Percentiles rank a stretch among this genome's conserved stretches.
Evolutionary conservation across 1,140 invertebrate genomes (phyloP).

Genomic region (Cryptotermes secundus): DNA sequence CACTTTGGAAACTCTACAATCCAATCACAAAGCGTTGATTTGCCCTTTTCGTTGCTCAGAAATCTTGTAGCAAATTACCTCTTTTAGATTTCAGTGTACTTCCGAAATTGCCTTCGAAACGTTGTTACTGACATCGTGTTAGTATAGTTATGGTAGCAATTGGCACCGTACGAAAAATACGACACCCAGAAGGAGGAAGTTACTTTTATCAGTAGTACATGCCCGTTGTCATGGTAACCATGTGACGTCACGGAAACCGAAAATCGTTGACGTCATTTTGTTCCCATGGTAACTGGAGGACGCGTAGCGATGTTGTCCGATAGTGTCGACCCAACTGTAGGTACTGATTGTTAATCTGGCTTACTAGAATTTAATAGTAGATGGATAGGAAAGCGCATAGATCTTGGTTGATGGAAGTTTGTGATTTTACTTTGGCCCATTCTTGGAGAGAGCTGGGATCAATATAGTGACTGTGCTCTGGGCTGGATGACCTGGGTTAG

Average conservation of each 20-base stretch:
- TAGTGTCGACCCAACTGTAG: background rate
- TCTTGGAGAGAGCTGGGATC: no score
- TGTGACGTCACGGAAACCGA: conserved; percentile 14
- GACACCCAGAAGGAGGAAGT: background rate
- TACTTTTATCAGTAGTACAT: background rate
- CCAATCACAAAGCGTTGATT: background rate
- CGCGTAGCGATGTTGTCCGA: background rate
- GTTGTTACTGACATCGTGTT: background rate
- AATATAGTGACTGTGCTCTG: no score
- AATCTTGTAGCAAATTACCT: background rate
- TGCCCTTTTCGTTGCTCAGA: background rate
- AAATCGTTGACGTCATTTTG: conserved; percentile 18
- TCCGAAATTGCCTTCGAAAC: background rate
- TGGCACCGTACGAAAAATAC: background rate
- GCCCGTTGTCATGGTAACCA: background rate
- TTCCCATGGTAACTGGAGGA: background rate
- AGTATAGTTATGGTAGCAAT: background rate
- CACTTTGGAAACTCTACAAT: background rate
- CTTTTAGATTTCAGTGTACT: background rate
- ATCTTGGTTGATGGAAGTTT: no score
- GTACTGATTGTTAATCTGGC: background rate
- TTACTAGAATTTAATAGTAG: background rate
- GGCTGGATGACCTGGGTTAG: no score
- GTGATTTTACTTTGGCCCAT: no score
- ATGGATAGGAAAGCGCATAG: no score